These are phyloP conservation scores for Pristionchus maxplancki DNA, from an alignment of 2,888 invertebrate species.

Conservation along the genomic window DNA sequence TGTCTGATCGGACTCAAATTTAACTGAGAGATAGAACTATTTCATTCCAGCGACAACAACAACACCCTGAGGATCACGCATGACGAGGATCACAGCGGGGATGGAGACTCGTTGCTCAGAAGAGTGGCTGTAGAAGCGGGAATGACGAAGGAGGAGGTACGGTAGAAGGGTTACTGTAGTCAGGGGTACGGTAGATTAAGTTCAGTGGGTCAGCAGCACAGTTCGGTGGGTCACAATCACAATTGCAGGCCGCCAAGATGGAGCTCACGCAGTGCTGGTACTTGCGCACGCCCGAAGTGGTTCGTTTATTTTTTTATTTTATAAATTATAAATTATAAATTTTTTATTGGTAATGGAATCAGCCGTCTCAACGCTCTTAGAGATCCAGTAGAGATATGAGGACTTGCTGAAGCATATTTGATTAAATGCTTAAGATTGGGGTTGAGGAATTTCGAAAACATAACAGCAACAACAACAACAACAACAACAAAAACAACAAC, in stretches of 20 bases:
- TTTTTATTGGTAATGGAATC: too few relatives aligned
- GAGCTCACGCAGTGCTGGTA: constrained; percentile 3
- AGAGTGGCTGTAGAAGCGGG: not conserved
- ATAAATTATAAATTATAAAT: not conserved
- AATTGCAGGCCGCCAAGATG: not conserved
- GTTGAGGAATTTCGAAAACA: too few relatives aligned
- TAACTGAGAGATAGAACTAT: too few relatives aligned
- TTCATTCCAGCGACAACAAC: not conserved
- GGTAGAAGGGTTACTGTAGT: not conserved
- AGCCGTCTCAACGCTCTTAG: too few relatives aligned
- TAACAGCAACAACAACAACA: too few relatives aligned
- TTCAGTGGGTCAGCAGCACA: not conserved
- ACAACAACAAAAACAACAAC: too few relatives aligned
- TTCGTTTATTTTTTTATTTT: not conserved
- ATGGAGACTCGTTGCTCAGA: not conserved
- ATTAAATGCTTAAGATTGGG: too few relatives aligned
- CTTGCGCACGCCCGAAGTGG: not conserved
- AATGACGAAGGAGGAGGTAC: not conserved
- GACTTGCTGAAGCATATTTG: too few relatives aligned
- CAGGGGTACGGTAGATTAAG: not conserved
- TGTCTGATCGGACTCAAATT: too few relatives aligned
- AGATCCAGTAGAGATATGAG: too few relatives aligned
- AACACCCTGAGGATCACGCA: not conserved
- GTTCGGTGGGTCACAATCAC: not conserved
- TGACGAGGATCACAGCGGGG: not conserved